These are phyloP conservation scores for Trochalopteron elliotii DNA, from an alignment of 2,113 vertebrate species.

Conservation along the genomic window DNA sequence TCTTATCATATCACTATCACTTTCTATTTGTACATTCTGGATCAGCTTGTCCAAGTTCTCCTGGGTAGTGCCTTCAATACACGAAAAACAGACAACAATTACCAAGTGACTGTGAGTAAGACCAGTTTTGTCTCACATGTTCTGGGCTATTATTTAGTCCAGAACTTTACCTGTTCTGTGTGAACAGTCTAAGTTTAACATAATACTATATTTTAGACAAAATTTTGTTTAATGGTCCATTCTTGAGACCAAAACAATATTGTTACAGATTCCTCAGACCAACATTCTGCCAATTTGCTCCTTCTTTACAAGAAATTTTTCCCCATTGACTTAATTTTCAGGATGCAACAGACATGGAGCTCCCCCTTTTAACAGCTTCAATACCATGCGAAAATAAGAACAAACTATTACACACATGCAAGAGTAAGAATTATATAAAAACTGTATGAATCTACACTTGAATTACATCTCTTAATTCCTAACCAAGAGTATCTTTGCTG, in stretches of 20 bases:
- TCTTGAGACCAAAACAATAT: background rate
- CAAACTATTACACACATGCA: background rate
- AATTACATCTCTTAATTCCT: background rate
- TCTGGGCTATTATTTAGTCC: background rate
- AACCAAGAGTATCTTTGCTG: background rate
- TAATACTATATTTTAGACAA: background rate
- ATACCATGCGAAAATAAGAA: background rate
- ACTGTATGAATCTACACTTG: background rate
- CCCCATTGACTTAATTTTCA: background rate
- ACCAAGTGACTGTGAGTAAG: background rate
- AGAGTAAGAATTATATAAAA: background rate
- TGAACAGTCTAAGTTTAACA: background rate
- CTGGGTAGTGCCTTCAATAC: conserved; percentile 87
- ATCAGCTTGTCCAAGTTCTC: conserved; percentile 96
- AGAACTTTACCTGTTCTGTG: background rate
- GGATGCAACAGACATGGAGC: background rate
- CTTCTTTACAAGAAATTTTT: background rate
- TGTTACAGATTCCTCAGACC: background rate
- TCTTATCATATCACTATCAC: conserved; percentile 88
- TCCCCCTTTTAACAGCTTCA: background rate
- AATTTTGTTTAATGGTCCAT: background rate
- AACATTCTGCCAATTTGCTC: background rate
- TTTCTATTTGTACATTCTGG: conserved; percentile 92
- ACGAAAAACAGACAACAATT: background rate
- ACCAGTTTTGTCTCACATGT: background rate